Percentiles rank a stretch among this genome's conserved stretches.
phyloP scores from a whole-genome alignment of 2,113 vertebrate genomes.

The Antechinus stuartii region DNA sequence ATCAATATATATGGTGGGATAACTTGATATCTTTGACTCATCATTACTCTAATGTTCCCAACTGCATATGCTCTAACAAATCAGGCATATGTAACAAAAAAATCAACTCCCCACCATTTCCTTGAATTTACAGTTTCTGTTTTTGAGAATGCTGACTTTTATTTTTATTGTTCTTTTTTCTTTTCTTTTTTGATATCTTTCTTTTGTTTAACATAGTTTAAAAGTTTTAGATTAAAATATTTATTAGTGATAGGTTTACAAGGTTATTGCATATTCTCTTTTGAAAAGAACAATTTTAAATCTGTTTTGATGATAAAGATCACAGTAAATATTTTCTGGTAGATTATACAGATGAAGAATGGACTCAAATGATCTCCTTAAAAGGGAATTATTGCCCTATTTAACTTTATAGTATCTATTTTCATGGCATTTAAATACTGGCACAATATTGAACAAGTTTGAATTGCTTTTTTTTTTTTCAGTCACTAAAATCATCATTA shows the following conservation, averaged over 20 bases:
- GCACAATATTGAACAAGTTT: slow-evolving; percentile 44
- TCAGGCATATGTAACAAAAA: slow-evolving; percentile 8
- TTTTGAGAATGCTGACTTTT: slow-evolving; percentile 31
- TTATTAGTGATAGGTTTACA: slow-evolving; percentile 62
- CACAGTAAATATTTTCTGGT: slow-evolving; percentile 64
- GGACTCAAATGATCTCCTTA: slow-evolving; percentile 51
- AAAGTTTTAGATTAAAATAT: slow-evolving; percentile 64
- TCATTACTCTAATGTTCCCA: background rate
- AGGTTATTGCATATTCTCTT: slow-evolving; percentile 60
- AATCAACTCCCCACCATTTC: background rate
- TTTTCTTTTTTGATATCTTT: slow-evolving; percentile 49
- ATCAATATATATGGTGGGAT: background rate
- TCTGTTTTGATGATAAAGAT: slow-evolving; percentile 65
- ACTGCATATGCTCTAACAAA: background rate
- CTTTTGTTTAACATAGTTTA: slow-evolving; percentile 52
- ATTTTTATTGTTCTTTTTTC: background rate
- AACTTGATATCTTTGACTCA: background rate
- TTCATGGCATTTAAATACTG: slow-evolving; percentile 51
- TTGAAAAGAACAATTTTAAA: slow-evolving; percentile 8
- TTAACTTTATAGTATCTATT: slow-evolving; percentile 28
- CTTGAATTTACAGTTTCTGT: background rate
- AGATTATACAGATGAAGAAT: slow-evolving; percentile 56
- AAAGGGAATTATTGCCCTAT: slow-evolving; percentile 42
- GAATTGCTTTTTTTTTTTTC: slow-evolving; percentile 33
- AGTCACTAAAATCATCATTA: slow-evolving; percentile 28